Evolutionary conservation across 2,797 vertebrate species (phyloP).

Genomic region (Tadarida brasiliensis): DNA sequence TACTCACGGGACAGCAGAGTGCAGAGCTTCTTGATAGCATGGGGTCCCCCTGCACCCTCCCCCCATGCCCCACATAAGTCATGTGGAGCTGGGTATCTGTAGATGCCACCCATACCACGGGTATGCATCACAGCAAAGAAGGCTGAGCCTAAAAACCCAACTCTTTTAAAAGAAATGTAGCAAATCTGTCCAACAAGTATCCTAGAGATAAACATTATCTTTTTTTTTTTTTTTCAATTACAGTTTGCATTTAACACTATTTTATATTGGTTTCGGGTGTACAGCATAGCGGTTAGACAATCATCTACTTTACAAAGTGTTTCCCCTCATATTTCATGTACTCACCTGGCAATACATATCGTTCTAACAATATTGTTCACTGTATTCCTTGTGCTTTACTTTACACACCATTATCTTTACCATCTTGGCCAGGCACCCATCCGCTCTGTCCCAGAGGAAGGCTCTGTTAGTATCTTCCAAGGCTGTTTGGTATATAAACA

Average conservation of each 20-base stretch:
- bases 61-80: not conserved
- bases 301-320: not conserved
- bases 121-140: not conserved
- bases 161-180: not conserved
- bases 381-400: not conserved
- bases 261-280: not conserved
- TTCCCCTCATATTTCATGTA: not conserved
- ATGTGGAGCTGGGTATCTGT: not conserved
- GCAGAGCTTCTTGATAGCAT: not conserved
- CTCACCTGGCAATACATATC: not conserved
- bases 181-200: not conserved
- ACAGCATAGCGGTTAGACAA: not conserved
- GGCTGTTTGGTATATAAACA: not conserved
- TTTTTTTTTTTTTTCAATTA: not conserved
- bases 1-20: not conserved
- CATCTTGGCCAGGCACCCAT: not conserved
- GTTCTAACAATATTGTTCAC: not conserved
- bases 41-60: accelerated
- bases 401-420: not conserved
- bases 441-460: not conserved
- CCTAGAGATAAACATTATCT: not conserved
- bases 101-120: accelerated
- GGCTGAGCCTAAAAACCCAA: not conserved
- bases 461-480: not conserved
- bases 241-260: not conserved